Evolutionary conservation across 2,888 invertebrate genomes (phyloP), one percentile per base, ranked within the genome.

Genomic region (Sepioteuthis lessoniana): DNA sequence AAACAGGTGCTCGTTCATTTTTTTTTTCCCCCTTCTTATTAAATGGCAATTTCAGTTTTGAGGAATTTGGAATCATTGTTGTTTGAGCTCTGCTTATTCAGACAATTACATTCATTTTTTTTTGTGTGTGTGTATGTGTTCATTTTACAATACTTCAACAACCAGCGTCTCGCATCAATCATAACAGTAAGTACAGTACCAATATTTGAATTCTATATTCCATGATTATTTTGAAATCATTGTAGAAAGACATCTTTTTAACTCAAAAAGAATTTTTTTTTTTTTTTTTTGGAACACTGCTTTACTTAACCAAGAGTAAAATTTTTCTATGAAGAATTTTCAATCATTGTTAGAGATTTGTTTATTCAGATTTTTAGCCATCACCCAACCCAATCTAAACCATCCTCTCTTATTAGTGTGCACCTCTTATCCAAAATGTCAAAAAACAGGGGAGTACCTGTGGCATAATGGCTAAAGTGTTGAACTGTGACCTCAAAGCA

Each of bases 111-210:
- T 55, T 55, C 55, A 55, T 55, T 21, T 55, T 55, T 55, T 42
- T 42, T 42, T 3, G 3, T 42, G 42, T 42, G 42, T 42, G 42
- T 42, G 42, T 42, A n/a, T 76, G 76, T 76, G 10, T 76, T 76
- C 76, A n/a, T 76, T 76, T n/a, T n/a, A 76, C 76, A 76, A 76
- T 76, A n/a, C 76, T 76, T 76, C n/a, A 76, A n/a, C n/a, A n/a
- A 76, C n/a, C n/a, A 35, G n/a, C 76, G n/a, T 76, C 76, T 76
- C n/a, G 4, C 76, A 76, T n/a, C 10, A 35, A n/a, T n/a, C n/a
- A 35, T 4, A 76, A 76, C 76, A 35, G 76, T 16, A 35, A 13
- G 76, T 13, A 76, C 76, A 76, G n/a, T 35, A n/a, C 76, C 76
- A 76, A 76, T 35, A 8, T n/a, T n/a, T n/a, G n/a, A 76, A n/a